phyloP scores from a whole-genome alignment of 2,797 vertebrate genomes.

The Neolamprologus multifasciatus region DNA sequence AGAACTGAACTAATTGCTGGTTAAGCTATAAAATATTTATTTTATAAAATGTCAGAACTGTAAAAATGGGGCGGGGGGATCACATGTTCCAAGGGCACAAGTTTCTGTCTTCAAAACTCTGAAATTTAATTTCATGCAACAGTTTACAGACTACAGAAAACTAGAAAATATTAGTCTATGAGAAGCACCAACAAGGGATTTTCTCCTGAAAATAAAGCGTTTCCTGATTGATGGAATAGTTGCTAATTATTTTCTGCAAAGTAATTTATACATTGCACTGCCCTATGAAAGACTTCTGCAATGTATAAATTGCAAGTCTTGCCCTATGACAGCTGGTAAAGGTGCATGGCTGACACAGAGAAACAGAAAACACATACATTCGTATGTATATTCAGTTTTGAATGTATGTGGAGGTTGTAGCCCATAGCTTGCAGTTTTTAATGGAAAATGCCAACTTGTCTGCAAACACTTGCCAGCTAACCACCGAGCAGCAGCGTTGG shows the following conservation, averaged over 20 bases:
- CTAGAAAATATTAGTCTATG: background rate
- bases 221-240: background rate
- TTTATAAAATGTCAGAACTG: background rate
- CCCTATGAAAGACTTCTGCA: background rate
- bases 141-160: background rate
- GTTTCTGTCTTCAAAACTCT: background rate
- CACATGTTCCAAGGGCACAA: background rate
- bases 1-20: background rate
- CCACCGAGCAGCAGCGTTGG: background rate
- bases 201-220: background rate
- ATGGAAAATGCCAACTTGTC: background rate
- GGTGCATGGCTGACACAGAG: background rate
- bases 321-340: background rate
- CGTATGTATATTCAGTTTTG: background rate
- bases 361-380: background rate
- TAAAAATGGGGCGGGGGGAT: background rate
- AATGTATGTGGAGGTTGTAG: background rate
- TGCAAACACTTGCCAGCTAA: background rate
- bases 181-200: background rate
- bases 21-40: background rate
- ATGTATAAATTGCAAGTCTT: background rate
- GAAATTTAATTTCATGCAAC: background rate
- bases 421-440: background rate
- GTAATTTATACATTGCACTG: background rate
- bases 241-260: background rate